A percentile compares a stretch with the other conserved stretches of the same genome.
Conservation (phyloP, 2,888 invertebrate species). For the Microctonus brassicae region DNA sequence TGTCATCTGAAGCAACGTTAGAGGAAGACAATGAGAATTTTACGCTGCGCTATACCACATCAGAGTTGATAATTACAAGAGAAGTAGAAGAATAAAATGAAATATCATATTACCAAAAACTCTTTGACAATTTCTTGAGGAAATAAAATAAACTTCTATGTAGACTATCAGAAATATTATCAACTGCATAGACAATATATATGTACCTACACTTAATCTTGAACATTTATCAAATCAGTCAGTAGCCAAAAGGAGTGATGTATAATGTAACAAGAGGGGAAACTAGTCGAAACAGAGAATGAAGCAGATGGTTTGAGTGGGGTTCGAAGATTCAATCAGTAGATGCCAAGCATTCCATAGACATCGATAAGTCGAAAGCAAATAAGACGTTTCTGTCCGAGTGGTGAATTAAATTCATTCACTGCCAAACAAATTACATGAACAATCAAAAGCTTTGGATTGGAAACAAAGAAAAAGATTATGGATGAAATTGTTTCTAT, state of each 20-base stretch:
- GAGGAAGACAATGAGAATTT: conserved; percentile 34
- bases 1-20: conserved; percentile 60
- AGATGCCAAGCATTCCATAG: conserved; percentile 64
- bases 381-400: conserved; percentile 59
- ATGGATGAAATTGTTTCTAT: background rate
- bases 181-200: too few species aligned
- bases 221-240: conserved; percentile 65
- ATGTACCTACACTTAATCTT: too few species aligned
- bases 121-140: conserved; percentile 42
- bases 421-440: conserved; percentile 43
- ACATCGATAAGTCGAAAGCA: conserved; percentile 60
- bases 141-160: conserved; percentile 38
- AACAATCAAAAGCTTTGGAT: conserved; percentile 25
- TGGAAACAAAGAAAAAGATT: background rate
- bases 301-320: conserved; percentile 29
- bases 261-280: background rate
- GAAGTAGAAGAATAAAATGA: conserved; percentile 18
- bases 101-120: conserved; percentile 36
- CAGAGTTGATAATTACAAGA: conserved; percentile 29
- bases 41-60: conserved; percentile 28
- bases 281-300: conserved; percentile 9
- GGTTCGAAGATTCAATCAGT: conserved; percentile 65
- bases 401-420: conserved; percentile 49
- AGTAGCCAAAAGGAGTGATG: background rate
- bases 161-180: conserved; percentile 58